Conservation (phyloP, 92 coral and sea anemone genomes). For the Umimayanthus kanabou region DNA sequence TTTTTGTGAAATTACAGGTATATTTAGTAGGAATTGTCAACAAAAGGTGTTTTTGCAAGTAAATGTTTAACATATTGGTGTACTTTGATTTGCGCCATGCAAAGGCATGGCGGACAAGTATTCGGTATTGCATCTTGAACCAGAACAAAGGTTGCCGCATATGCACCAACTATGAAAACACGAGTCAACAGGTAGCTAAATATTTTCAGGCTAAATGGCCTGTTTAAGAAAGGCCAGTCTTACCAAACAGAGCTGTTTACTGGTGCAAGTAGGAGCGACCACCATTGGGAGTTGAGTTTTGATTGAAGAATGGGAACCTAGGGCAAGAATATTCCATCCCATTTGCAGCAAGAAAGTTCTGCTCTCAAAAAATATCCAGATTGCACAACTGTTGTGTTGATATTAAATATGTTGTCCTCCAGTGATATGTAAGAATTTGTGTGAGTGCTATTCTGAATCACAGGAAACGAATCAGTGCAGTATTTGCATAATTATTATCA, state of each 20-base stretch:
- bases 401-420: background rate
- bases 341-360: background rate
- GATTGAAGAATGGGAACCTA: no score
- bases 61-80: background rate
- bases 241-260: background rate
- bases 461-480: background rate
- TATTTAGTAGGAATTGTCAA: background rate
- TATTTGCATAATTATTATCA: conserved; percentile 19
- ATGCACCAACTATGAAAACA: background rate
- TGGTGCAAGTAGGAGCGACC: background rate
- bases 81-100: background rate
- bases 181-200: background rate
- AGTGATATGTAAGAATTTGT: conserved; percentile 18
- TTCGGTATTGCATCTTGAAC: no score
- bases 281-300: background rate
- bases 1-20: background rate
- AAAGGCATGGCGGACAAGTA: background rate
- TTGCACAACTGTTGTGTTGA: background rate
- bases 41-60: background rate
- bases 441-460: background rate
- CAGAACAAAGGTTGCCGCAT: background rate
- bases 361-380: background rate
- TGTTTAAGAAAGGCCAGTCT: background rate
- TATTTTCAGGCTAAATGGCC: background rate
- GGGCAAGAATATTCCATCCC: background rate